Evolutionary conservation across 2,888 invertebrate species (phyloP), one percentile per base, ranked within the genome.

Genomic region (Pyrochroa serraticornis): DNA sequence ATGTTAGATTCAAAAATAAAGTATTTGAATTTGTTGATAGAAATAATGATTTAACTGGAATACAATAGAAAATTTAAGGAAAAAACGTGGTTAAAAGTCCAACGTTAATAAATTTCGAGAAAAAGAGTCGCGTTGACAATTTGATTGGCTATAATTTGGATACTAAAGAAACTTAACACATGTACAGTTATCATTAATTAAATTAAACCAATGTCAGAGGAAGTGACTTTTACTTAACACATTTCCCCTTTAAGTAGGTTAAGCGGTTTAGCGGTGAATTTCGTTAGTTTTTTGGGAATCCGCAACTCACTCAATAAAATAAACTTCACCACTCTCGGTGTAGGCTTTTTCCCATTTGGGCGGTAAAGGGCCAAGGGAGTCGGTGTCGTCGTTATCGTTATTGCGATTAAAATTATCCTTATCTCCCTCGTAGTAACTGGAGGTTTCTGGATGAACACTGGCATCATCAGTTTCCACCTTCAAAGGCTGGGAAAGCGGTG

Each of bases 271-370:
- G 22, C 22, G 22, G 22, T 5, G 5, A 22, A 22, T 22, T 22
- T 22, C 22, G 22, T 22, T 22, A 22, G 22, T 22, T 22, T 10
- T 14, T 42, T 5, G 22, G 6, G 14, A 6, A 10, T n/a, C 6
- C 8, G n/a, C 1, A 14, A 87, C 89, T 86, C 81, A 92, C 95
- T 98, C 97, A 70, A 98, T 98, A 76, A 96, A 98, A 82, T 98
- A 98, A 58, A 93, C 89, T 83, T 97, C 97, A 70, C 97, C 97
- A 60, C 93, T 92, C 65, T 97, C 96, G 7, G 97, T 97, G 76
- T 92, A 96, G 2, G 97, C 96, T 77, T 96, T 94, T 79, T 98
- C 97, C 98, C 98, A 98, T 83, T 97, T 96, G 3, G 89, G 85
- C 53, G 97, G 97, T 65, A 98, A 81, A 1, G 97, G 93, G 10